Percentiles rank a stretch among this genome's conserved stretches.
Conservation (phyloP, 2,797 vertebrate species). For the Pseudochirops corinnae region DNA sequence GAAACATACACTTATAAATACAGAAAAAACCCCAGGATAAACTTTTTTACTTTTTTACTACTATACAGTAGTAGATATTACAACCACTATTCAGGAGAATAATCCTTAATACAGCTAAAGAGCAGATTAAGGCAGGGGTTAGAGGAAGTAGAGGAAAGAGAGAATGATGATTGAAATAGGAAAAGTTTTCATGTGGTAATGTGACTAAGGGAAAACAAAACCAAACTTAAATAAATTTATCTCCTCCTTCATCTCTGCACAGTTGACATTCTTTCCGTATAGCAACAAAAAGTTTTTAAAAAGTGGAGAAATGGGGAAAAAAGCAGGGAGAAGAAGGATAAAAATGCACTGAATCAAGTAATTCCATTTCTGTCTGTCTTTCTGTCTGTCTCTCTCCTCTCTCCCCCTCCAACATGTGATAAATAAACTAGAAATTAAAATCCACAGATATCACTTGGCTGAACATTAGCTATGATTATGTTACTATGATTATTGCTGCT, state of each 20-base stretch:
- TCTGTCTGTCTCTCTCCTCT: no score
- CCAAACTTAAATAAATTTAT: neutral
- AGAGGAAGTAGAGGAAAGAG: neutral
- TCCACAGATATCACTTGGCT: neutral
- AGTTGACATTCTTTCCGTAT: neutral
- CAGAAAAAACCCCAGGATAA: neutral
- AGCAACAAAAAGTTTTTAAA: neutral
- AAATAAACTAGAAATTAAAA: neutral
- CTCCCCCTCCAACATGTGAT: neutral
- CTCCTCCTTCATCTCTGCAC: neutral
- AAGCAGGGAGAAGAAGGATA: neutral
- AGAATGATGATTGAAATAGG: neutral
- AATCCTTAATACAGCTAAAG: neutral
- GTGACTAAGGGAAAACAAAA: neutral
- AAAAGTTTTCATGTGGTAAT: neutral
- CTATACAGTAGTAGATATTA: neutral
- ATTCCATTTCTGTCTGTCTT: neutral
- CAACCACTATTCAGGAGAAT: neutral
- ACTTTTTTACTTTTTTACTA: neutral
- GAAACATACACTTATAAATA: slow-evolving; percentile 10
- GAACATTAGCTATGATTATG: neutral
- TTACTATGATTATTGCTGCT: neutral
- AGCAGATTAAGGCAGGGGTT: neutral
- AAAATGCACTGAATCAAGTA: neutral
- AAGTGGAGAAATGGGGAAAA: no score